Conservation (phyloP, 92 coral and sea anemone species). For the Zoanthus sociatus region DNA sequence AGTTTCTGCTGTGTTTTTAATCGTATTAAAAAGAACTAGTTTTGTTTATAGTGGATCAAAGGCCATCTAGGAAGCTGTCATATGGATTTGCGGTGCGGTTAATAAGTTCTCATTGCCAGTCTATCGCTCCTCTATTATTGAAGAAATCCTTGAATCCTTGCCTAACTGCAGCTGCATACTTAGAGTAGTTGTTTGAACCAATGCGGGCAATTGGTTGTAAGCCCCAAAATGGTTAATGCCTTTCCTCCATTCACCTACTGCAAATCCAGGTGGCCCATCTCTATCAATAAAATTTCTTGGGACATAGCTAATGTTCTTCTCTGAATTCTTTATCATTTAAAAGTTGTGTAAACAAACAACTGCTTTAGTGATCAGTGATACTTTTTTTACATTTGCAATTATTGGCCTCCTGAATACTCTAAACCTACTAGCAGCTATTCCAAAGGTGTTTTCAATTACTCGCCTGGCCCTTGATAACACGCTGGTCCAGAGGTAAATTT, state of each 20-base stretch:
- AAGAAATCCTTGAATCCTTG: constrained; percentile 50
- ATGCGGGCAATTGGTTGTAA: constrained; percentile 41
- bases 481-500: constrained; percentile 37
- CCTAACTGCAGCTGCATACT: constrained; percentile 52
- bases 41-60: background rate
- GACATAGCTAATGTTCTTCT: constrained; percentile 36
- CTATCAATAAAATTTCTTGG: constrained; percentile 42
- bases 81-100: constrained; percentile 37
- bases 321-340: constrained; percentile 41
- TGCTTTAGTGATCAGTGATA: constrained; percentile 34
- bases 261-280: constrained; percentile 38
- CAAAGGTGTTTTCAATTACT: constrained; percentile 58
- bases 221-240: constrained; percentile 17
- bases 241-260: constrained; percentile 51
- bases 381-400: constrained; percentile 48
- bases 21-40: background rate
- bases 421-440: constrained; percentile 51
- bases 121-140: constrained; percentile 45
- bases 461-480: constrained; percentile 41
- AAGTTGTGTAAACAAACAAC: constrained; percentile 54
- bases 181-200: constrained; percentile 54
- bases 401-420: constrained; percentile 49
- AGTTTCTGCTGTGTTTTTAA: background rate
- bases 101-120: constrained; percentile 51
- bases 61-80: constrained; percentile 18